phyloP scores from a whole-genome alignment of 2,888 invertebrate species.

The Dryococelus australis region DNA sequence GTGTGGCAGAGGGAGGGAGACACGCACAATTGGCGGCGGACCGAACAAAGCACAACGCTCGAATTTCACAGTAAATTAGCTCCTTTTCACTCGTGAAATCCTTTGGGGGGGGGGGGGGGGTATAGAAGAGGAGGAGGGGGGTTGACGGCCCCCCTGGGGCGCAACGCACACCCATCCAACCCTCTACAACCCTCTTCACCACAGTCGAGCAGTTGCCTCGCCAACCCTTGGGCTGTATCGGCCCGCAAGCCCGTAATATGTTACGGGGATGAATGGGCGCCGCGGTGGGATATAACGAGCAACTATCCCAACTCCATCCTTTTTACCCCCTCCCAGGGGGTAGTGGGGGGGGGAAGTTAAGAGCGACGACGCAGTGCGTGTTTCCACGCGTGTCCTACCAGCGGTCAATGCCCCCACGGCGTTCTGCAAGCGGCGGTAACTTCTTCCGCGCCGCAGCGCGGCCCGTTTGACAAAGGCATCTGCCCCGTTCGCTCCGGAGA shows the following conservation, averaged over 20 bases:
- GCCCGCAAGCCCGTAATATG: background rate
- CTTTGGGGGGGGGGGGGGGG: background rate
- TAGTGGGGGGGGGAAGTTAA: too few relatives aligned
- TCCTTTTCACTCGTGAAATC: conserved; percentile 16
- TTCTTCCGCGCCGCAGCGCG: too few relatives aligned
- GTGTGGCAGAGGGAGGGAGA: background rate
- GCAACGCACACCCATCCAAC: background rate
- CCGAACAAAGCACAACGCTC: conserved; percentile 10
- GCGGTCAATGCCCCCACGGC: too few relatives aligned
- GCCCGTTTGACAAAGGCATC: too few relatives aligned
- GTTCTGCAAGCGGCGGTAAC: too few relatives aligned
- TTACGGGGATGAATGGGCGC: background rate
- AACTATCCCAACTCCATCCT: background rate
- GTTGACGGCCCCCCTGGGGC: background rate
- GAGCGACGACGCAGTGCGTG: too few relatives aligned
- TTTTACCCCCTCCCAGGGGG: too few relatives aligned
- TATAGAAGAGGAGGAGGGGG: background rate
- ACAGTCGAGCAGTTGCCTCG: background rate
- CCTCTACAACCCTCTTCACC: background rate
- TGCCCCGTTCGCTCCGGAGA: too few relatives aligned
- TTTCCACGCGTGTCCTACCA: too few relatives aligned
- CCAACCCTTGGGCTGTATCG: background rate
- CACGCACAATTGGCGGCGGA: background rate
- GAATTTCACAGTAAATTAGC: conserved; percentile 16
- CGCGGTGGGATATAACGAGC: background rate